phyloP scores from a whole-genome alignment of 2,888 invertebrate species.

The Lamellibrachia satsuma region DNA sequence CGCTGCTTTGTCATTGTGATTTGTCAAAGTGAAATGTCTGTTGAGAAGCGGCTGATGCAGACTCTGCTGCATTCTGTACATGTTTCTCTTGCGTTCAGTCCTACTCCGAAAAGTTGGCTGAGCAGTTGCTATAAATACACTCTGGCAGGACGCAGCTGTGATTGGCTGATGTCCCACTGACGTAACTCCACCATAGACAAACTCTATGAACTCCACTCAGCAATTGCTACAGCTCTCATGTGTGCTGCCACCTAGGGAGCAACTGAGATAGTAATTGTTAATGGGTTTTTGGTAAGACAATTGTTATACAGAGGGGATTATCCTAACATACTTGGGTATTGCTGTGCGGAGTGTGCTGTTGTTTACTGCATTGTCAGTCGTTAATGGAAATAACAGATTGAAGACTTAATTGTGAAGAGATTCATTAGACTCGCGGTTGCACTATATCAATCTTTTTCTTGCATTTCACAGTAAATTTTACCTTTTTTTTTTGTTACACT shows the following conservation, averaged over 20 bases:
- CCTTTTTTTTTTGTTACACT: too few species aligned
- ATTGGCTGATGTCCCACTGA: neutral
- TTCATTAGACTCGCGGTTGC: too few species aligned
- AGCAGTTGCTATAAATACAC: neutral
- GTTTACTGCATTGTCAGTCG: neutral
- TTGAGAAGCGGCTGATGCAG: neutral
- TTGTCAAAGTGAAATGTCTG: neutral
- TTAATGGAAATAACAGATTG: neutral
- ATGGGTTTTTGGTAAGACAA: neutral
- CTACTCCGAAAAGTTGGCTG: neutral
- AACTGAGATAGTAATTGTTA: neutral
- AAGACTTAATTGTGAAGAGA: neutral
- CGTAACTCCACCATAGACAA: too few species aligned
- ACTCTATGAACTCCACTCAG: too few species aligned
- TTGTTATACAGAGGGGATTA: neutral
- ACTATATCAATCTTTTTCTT: too few species aligned
- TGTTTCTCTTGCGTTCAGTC: neutral
- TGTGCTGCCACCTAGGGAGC: neutral
- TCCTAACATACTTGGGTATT: neutral
- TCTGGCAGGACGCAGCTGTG: neutral
- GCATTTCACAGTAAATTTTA: too few species aligned
- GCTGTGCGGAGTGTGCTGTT: neutral
- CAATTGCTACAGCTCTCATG: neutral
- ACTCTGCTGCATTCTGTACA: neutral
- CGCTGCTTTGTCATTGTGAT: neutral